Evolutionary conservation across 1,140 invertebrate species (phyloP).

Genomic region (Sycophila sp.): DNA sequence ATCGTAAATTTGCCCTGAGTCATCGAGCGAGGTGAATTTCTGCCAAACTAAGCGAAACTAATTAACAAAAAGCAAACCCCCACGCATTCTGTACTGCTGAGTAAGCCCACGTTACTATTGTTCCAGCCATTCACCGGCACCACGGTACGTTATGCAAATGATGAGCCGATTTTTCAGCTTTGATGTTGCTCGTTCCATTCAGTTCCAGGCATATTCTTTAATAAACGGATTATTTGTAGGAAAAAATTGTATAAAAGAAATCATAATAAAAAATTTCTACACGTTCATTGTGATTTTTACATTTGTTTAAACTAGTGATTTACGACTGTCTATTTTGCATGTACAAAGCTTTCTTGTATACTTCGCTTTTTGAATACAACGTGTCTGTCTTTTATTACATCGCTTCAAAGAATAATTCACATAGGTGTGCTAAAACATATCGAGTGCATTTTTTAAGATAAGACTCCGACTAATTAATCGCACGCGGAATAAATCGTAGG

Average conservation of each 20-base stretch:
- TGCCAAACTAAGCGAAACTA: conserved; percentile 6
- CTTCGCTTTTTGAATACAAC: neutral
- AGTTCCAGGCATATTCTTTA: no score
- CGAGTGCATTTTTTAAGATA: neutral
- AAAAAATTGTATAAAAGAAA: no score
- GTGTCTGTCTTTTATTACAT: neutral
- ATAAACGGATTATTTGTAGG: no score
- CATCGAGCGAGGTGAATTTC: neutral
- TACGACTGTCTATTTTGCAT: neutral
- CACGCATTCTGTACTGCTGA: neutral
- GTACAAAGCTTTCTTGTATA: neutral
- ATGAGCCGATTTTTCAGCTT: neutral
- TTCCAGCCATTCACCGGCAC: neutral
- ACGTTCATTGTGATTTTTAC: neutral
- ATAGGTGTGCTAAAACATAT: neutral
- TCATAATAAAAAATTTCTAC: no score
- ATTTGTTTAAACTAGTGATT: neutral
- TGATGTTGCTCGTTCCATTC: neutral
- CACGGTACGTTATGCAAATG: conserved; percentile 23
- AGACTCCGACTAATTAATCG: no score
- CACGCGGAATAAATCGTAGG: neutral
- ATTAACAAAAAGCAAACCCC: conserved; percentile 20
- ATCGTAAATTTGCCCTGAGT: no score
- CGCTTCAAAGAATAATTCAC: neutral
- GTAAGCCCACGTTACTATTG: neutral